Conservation (phyloP, 2,113 vertebrate species). For the Panurus biarmicus region DNA sequence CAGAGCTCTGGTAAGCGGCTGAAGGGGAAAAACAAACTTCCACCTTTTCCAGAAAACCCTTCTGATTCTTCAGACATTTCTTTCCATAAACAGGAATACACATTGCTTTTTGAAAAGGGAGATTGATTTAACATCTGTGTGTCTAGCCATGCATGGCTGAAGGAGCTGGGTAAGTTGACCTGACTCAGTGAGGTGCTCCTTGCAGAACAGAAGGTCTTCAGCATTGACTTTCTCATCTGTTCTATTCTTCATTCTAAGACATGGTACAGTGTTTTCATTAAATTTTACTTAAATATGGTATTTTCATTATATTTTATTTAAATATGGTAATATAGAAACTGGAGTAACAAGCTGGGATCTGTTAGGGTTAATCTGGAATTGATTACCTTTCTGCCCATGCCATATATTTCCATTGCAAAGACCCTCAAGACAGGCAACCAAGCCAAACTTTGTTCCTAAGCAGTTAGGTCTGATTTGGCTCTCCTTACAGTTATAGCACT, state of each 20-base stretch:
- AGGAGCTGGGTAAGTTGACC: background rate
- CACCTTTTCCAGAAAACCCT: background rate
- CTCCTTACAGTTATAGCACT: background rate
- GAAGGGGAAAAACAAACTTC: background rate
- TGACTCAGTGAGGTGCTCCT: background rate
- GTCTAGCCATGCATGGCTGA: background rate
- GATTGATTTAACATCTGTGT: background rate
- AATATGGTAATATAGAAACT: background rate
- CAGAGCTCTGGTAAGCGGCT: background rate
- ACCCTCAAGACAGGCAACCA: background rate
- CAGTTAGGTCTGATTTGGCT: background rate
- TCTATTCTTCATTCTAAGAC: background rate
- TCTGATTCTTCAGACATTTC: background rate
- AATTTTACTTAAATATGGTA: too few relatives aligned
- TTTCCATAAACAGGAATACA: background rate
- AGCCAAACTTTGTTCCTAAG: background rate
- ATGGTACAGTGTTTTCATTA: background rate
- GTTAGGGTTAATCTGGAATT: background rate
- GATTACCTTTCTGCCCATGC: background rate
- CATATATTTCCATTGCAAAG: background rate
- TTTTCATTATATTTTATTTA: background rate
- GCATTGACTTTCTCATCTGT: background rate
- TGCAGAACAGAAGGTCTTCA: background rate
- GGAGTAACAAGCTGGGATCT: background rate
- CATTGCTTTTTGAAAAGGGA: background rate